These are phyloP conservation scores for Tragopan temminckii DNA, from an alignment of 2,797 vertebrate species.

Conservation along the genomic window DNA sequence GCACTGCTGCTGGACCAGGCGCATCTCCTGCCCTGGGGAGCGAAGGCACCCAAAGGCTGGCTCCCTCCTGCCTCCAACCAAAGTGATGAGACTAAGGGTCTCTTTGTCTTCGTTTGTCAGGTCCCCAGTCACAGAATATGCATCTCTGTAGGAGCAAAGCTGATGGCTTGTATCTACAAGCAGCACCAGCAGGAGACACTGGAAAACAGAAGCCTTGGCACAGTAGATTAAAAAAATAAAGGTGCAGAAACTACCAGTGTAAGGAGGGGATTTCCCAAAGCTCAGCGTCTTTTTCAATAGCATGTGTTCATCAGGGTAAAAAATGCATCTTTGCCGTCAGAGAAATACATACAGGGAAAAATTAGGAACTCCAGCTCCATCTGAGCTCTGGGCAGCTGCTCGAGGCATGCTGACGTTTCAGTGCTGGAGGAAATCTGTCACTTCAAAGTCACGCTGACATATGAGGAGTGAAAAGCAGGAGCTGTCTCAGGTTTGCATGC, in stretches of 20 bases:
- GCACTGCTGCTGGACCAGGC: background rate
- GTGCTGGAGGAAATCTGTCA: conserved; percentile 30
- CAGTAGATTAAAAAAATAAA: background rate
- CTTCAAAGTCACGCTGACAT: conserved; percentile 36
- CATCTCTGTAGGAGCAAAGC: background rate
- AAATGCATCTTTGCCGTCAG: background rate
- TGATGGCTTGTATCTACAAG: background rate
- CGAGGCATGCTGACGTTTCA: background rate
- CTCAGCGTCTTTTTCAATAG: background rate
- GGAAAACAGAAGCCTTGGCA: background rate
- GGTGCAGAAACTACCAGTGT: background rate
- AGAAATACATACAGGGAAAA: conserved; percentile 25
- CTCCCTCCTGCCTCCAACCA: background rate
- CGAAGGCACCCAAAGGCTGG: background rate
- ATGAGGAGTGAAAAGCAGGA: conserved; percentile 24
- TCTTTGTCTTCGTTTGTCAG: background rate
- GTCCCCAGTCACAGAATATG: background rate
- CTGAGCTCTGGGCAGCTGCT: background rate
- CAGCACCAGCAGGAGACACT: background rate
- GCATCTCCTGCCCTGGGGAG: background rate
- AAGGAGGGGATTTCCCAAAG: background rate
- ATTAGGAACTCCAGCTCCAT: conserved; percentile 31
- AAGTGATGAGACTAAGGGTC: background rate
- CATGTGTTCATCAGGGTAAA: background rate
- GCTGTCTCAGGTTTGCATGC: conserved; percentile 19